Percentiles rank a stretch among this genome's conserved stretches.
phyloP scores from a whole-genome alignment of 2,797 vertebrate species.

The Cossypha caffra region DNA sequence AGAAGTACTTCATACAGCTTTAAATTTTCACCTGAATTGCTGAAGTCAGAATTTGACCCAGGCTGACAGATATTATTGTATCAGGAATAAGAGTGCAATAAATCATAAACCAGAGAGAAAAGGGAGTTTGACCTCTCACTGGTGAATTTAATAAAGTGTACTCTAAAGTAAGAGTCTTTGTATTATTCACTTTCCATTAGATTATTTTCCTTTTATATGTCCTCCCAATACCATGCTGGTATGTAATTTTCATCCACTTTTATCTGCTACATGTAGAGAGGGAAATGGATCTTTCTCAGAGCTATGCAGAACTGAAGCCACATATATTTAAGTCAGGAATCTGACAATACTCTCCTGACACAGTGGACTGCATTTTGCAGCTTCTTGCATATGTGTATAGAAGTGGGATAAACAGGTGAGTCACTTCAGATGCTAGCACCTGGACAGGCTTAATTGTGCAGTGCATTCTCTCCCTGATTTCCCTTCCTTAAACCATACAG shows the following conservation, averaged over 20 bases:
- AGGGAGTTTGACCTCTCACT: background rate
- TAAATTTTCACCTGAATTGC: conserved; percentile 10
- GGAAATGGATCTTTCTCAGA: background rate
- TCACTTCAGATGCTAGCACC: background rate
- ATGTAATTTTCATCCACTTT: background rate
- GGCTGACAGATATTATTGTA: background rate
- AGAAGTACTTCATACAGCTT: background rate
- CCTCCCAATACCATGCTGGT: background rate
- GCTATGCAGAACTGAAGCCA: background rate
- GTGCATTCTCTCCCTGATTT: background rate
- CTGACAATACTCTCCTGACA: background rate
- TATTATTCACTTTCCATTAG: background rate
- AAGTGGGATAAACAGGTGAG: background rate
- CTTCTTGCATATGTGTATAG: background rate
- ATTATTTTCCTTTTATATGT: background rate
- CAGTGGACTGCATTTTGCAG: background rate
- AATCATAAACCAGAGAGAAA: background rate
- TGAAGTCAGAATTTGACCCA: conserved; percentile 20
- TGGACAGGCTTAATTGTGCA: background rate
- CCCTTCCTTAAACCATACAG: background rate
- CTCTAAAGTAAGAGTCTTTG: background rate
- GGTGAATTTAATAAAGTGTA: background rate
- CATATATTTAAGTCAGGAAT: background rate
- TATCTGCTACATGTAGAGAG: background rate
- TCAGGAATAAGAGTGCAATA: background rate